Conservation (phyloP, 2,888 invertebrate species). For the Elegia similella region DNA sequence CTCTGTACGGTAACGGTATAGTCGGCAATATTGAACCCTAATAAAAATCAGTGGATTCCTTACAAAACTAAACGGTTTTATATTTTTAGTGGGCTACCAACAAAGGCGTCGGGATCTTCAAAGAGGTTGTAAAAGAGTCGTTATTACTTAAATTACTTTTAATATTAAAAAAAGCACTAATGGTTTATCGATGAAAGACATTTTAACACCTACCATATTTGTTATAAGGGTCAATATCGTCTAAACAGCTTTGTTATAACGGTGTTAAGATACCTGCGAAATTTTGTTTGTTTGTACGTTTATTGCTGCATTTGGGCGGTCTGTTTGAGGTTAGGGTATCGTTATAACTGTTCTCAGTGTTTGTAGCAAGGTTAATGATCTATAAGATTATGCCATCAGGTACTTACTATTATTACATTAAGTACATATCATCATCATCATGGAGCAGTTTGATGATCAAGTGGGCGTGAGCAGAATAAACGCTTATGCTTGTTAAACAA, state of each 20-base stretch:
- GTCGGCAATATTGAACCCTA: conserved; percentile 36
- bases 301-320: not conserved
- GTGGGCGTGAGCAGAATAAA: too few species aligned
- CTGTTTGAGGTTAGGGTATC: conserved; percentile 19
- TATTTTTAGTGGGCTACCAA: conserved; percentile 45
- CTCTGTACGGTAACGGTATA: conserved; percentile 40
- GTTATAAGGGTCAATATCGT: not conserved
- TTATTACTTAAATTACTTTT: conserved; percentile 45
- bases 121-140: conserved; percentile 57
- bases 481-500: too few species aligned
- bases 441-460: too few species aligned
- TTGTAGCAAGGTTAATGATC: not conserved
- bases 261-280: conserved; percentile 2
- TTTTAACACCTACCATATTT: not conserved
- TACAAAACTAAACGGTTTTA: conserved; percentile 44
- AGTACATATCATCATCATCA: too few species aligned
- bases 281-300: conserved; percentile 10
- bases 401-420: too few species aligned
- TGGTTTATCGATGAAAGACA: conserved; percentile 17
- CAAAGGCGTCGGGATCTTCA: conserved; percentile 49
- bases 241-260: not conserved
- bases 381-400: not conserved
- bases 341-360: conserved; percentile 17
- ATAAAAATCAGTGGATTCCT: conserved; percentile 42
- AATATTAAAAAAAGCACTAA: conserved; percentile 26